A percentile compares a stretch with the other conserved stretches of the same genome.
Conservation (phyloP, 1,140 invertebrate species). For the Brachionus rubens region DNA sequence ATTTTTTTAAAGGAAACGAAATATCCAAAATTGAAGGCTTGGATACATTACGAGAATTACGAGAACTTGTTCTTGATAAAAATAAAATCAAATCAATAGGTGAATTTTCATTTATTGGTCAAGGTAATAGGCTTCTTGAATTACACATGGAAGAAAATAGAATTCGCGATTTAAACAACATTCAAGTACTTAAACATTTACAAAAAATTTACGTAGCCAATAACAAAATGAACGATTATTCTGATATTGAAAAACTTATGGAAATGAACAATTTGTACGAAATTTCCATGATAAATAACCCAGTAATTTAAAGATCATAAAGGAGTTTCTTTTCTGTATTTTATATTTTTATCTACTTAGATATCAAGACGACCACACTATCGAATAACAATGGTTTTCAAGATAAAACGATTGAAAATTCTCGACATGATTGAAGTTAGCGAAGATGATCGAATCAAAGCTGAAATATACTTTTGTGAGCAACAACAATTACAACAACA, state of each 20-base stretch:
- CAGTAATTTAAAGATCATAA: neutral
- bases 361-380: conserved; percentile 56
- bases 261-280: conserved; percentile 51
- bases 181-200: conserved; percentile 54
- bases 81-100: conserved; percentile 57
- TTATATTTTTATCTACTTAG: conserved; percentile 48
- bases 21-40: conserved; percentile 58
- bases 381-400: conserved; percentile 55
- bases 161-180: conserved; percentile 52
- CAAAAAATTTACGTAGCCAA: conserved; percentile 58
- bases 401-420: conserved; percentile 54
- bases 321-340: neutral
- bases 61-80: conserved; percentile 59
- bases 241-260: conserved; percentile 56
- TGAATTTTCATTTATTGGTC: conserved; percentile 56
- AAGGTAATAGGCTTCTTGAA: conserved; percentile 57
- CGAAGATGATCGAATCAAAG: conserved; percentile 57
- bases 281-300: conserved; percentile 40
- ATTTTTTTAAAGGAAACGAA: conserved; percentile 55
- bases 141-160: conserved; percentile 61
- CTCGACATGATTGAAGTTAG: conserved; percentile 58
- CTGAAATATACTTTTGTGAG: conserved; percentile 57
- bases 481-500: conserved; percentile 52
- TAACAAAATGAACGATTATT: conserved; percentile 52
- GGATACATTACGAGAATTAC: conserved; percentile 55